Percentiles rank a stretch among this genome's conserved stretches.
phyloP scores from a whole-genome alignment of 2,888 invertebrate genomes.

The Taphrorychus bicolor region DNA sequence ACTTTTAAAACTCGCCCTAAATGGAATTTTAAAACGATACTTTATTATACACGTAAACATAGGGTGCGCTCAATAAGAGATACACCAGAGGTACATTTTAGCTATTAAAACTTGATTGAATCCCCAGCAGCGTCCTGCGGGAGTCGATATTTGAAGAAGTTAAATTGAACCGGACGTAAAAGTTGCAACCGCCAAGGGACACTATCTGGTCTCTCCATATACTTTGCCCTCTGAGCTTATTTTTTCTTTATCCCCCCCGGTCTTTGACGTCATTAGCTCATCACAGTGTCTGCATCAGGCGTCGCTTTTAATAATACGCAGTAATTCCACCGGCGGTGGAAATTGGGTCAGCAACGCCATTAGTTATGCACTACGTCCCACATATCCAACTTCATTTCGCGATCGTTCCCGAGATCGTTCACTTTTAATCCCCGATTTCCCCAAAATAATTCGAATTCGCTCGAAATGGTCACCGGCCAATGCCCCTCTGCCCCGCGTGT shows the following conservation, averaged over 20 bases:
- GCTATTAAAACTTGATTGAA: slow-evolving; percentile 8
- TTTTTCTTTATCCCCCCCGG: background rate
- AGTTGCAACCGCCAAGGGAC: slow-evolving; percentile 20
- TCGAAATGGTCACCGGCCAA: slow-evolving; percentile 20
- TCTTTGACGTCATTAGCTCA: background rate
- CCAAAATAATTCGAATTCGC: slow-evolving; percentile 27
- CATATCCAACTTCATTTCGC: slow-evolving; percentile 25
- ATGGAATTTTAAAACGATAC: no score
- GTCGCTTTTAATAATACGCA: slow-evolving; percentile 16
- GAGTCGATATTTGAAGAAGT: slow-evolving; percentile 23
- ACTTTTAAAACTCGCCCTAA: no score
- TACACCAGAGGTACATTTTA: slow-evolving; percentile 4
- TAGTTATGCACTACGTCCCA: slow-evolving; percentile 12
- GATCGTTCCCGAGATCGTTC: slow-evolving; percentile 23
- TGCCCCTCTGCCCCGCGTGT: slow-evolving; percentile 4
- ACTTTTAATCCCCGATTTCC: slow-evolving; percentile 26
- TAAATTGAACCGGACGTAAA: slow-evolving; percentile 31
- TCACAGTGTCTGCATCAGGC: background rate
- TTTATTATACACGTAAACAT: background rate
- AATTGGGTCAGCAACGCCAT: slow-evolving; percentile 16
- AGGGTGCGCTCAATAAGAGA: no score
- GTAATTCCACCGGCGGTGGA: background rate
- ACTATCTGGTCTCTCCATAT: background rate
- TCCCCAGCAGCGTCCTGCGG: slow-evolving; percentile 14
- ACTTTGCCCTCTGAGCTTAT: slow-evolving; percentile 21